phyloP scores from a whole-genome alignment of 30 jellyfish, hydroid and myxozoan genomes.

The Mastigias papua region DNA sequence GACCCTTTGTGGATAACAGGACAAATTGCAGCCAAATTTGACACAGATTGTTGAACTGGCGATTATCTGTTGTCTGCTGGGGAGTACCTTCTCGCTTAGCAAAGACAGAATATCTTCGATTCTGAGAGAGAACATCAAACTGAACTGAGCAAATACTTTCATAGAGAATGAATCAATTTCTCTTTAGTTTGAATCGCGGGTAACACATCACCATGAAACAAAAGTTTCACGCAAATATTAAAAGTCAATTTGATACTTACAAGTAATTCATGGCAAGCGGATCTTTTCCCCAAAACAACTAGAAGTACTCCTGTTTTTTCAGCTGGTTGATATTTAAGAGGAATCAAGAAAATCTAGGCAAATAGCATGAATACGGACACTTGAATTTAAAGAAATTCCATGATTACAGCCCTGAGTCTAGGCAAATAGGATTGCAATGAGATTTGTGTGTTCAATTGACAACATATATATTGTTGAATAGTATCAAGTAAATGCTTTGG shows the following conservation, averaged over 20 bases:
- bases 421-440: conserved; percentile 4
- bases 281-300: background rate
- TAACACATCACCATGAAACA: background rate
- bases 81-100: background rate
- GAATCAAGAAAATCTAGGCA: background rate
- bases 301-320: background rate
- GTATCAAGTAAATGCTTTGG: background rate
- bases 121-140: background rate
- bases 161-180: too few relatives aligned
- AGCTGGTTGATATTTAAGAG: background rate
- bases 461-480: background rate
- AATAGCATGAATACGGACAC: background rate
- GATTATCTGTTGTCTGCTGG: background rate
- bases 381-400: background rate
- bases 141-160: background rate
- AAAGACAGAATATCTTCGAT: background rate
- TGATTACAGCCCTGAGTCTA: background rate
- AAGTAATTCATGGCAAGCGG: background rate
- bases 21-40: too few relatives aligned
- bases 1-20: too few relatives aligned
- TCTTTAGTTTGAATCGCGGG: background rate
- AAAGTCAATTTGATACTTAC: background rate
- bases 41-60: too few relatives aligned
- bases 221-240: background rate
- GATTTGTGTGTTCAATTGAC: background rate